Base-by-base conservation (phyloP, 2,113 vertebrate genomes). In the Caranx ignobilis region DNA sequence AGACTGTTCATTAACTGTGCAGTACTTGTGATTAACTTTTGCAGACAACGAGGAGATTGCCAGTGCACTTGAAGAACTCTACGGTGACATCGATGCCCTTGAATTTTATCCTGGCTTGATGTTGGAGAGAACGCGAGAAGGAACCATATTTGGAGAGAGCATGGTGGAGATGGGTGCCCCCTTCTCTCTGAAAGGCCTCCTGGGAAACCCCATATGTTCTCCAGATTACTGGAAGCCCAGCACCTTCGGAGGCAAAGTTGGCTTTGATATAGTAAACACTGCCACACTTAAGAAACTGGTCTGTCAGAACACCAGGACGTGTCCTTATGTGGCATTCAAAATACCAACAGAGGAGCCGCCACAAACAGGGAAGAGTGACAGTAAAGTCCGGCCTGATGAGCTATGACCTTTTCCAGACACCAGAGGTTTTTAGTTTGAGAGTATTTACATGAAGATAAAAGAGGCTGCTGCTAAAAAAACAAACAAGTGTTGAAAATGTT, bases 91-190 rank as follows among this genome's bases (percentile, higher is more conserved):
- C 0, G 95, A 99, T 0, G 95, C 97, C 4, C 71, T 99, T 74
- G 98, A 99, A 79, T 99, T 99, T 89, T 99, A 97, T 65, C 95
- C 91, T 0, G 98, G 95, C 11, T 75, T 99, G 77, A 37, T 99
- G 84, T 87, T 99, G 15, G 98, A 99, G 92, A 96, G 93, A 85
- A 96, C 95, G 0, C 94, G 95, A 2, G 92, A 92, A 0, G 71
- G 43, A 3, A 3, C 94, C 10, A 96, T 99, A 82, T 99, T 99
- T 87, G 98, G 98, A 43, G 95, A 99, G 81, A 99, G 98, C 89
- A 99, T 99, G 96, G 95, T 99, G 73, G 98, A 99, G 92, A 98
- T 99, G 0, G 98, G 98, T 4, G 96, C 98, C 21, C 98, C 98
- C 0, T 99, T 99, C 88, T 99, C 98, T 57, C 94, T 99, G 37